Evolutionary conservation across 37 sponge, comb jelly and placozoan genomes (phyloP).

Genomic region (Eunapius fragilis): DNA sequence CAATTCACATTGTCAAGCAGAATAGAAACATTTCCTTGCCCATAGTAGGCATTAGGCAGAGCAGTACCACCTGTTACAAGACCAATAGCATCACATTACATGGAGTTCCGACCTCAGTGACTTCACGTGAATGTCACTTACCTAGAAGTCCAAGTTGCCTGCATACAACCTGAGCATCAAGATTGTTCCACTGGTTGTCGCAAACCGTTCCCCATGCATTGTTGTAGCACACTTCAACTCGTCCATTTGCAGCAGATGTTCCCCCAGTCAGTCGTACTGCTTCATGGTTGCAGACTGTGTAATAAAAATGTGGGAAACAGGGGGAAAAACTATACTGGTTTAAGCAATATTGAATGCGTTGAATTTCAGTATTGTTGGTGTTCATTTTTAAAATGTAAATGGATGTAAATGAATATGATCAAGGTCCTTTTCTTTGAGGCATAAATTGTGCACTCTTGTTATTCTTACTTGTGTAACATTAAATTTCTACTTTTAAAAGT

Average conservation of each 20-base stretch:
- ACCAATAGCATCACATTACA: not conserved
- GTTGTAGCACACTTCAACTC: slow-evolving; percentile 27
- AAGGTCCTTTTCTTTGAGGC: too few relatives aligned
- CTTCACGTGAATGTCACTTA: not conserved
- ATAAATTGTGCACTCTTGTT: too few relatives aligned
- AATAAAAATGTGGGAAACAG: not conserved
- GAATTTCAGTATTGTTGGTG: too few relatives aligned
- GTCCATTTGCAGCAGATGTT: slow-evolving; percentile 3
- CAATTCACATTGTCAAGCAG: slow-evolving; percentile 9
- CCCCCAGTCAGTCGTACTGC: not conserved
- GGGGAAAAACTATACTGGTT: too few relatives aligned
- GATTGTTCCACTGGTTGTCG: slow-evolving; percentile 20
- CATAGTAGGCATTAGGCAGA: not conserved
- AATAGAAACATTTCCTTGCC: slow-evolving; percentile 1
- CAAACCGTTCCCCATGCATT: slow-evolving; percentile 38
- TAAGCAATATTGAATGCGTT: too few relatives aligned
- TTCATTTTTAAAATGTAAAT: too few relatives aligned
- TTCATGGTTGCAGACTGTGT: not conserved
- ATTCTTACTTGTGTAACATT: too few relatives aligned
- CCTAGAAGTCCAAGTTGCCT: slow-evolving; percentile 14
- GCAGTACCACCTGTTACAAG: not conserved
- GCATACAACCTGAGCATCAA: slow-evolving; percentile 29
- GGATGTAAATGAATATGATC: too few relatives aligned
- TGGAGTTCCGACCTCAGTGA: too few relatives aligned
- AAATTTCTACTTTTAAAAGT: too few relatives aligned